phyloP scores from a whole-genome alignment of 1,140 invertebrate genomes.

The Carposina sasakii region DNA sequence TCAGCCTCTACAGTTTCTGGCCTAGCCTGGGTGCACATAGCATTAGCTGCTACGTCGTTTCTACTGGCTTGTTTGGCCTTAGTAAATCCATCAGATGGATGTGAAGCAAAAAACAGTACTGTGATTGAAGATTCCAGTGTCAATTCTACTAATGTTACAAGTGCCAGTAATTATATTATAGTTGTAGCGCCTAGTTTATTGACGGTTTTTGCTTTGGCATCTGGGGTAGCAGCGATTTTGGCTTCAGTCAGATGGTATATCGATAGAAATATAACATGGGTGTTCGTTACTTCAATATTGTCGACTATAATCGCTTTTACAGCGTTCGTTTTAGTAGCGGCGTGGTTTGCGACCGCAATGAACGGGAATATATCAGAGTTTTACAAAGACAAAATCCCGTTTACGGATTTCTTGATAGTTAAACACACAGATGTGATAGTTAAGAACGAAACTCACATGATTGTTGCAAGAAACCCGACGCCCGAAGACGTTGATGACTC shows the following conservation, averaged over 20 bases:
- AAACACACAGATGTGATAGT: constrained; percentile 49
- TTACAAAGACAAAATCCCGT: constrained; percentile 58
- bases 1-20: constrained; percentile 79
- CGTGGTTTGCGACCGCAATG: constrained; percentile 48
- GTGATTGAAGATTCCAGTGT: constrained; percentile 4
- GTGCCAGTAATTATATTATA: constrained; percentile 36
- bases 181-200: constrained; percentile 65
- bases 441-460: constrained; percentile 53
- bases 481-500: constrained; percentile 30
- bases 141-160: constrained; percentile 18
- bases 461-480: constrained; percentile 39
- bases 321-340: constrained; percentile 49
- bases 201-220: constrained; percentile 67
- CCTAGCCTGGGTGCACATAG: constrained; percentile 74
- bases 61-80: constrained; percentile 71
- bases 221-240: constrained; percentile 72
- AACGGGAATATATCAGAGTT: constrained; percentile 49
- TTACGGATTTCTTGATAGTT: constrained; percentile 50
- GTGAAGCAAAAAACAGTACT: constrained; percentile 9
- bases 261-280: constrained; percentile 76
- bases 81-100: constrained; percentile 45
- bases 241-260: constrained; percentile 79
- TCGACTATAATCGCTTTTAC: constrained; percentile 63
- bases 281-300: constrained; percentile 72
- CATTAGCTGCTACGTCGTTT: constrained; percentile 70